Conservation (phyloP, 2,888 invertebrate species). For the Deilephila elpenor region DNA sequence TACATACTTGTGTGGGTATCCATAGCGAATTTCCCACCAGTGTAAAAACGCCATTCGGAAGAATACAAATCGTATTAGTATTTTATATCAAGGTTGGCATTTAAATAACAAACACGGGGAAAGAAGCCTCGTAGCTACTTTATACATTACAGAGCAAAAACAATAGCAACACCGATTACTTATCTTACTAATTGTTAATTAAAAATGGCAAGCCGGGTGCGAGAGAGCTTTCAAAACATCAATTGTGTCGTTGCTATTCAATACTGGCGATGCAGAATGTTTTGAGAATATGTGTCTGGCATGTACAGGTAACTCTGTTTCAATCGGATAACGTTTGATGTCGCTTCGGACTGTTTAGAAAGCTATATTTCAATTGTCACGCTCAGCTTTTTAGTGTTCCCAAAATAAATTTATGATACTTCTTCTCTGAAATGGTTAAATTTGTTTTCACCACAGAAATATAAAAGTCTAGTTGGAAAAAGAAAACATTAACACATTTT, state of each 20-base stretch:
- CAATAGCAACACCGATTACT: neutral
- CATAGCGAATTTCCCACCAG: too few species aligned
- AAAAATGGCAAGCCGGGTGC: conserved; percentile 6
- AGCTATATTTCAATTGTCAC: neutral
- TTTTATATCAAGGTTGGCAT: too few species aligned
- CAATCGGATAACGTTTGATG: neutral
- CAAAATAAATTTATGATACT: too few species aligned
- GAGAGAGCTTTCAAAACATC: conserved; percentile 10
- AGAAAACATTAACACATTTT: too few species aligned
- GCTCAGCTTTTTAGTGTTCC: neutral
- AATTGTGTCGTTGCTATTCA: neutral
- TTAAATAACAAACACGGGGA: neutral
- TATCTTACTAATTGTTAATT: conserved; percentile 4
- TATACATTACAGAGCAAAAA: neutral
- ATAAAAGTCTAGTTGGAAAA: too few species aligned
- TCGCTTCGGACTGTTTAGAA: neutral
- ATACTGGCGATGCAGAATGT: neutral
- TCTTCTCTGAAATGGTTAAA: too few species aligned
- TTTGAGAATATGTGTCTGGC: neutral
- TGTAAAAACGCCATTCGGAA: too few species aligned
- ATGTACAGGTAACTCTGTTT: neutral
- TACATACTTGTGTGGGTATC: too few species aligned
- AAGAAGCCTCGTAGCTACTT: too few species aligned
- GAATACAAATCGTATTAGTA: too few species aligned
- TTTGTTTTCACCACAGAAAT: too few species aligned